Base-by-base conservation (phyloP, 2,888 invertebrate species). In the Smittia sp. region DNA sequence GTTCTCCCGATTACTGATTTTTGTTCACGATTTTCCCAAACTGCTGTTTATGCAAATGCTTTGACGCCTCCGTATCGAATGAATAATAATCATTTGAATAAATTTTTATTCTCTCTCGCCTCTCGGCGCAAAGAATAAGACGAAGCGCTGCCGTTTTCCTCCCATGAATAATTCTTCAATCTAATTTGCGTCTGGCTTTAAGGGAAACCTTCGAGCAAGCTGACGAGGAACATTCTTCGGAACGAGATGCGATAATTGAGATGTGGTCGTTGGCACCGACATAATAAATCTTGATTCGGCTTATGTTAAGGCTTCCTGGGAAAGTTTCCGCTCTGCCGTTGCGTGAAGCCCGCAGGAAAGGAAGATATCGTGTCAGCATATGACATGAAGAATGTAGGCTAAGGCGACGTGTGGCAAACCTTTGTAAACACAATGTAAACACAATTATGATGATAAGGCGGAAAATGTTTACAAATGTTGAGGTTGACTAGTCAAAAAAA, bases 51-150 rank as follows among this genome's bases (percentile, higher is more conserved):
- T 58, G 58, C 2, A 22, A 58, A 58, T 58, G 18, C 22, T 7
- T 18, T 22, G 58, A 58, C 58, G 58, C 58, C 58, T 58, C 58
- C 6, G 22, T 18, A 58, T 22, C 58, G 58, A n/a, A 58, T 18
- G 58, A 58, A 58, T 58, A 58, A 58, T 58, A 58, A 58, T 58
- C 6, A 58, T 58, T 58, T 58, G 58, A 7, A 58, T 58, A 58
- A 58, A 58, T 22, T 58, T 58, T 58, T n/a, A 20, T 58, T 2
- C 22, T 13, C 58, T 46, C 11, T 32, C 32, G 32, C 32, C 46
- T 46, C 15, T 18, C 22, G 22, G 58, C 58, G 18, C 58, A 18
- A 58, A 2, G 58, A 58, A 58, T 22, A 22, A 58, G 22, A 15
- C 46, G 46, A 11, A 3, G 46, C 46, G 13, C 39, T 39, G 39